Percentiles rank a stretch among this genome's conserved stretches.
Evolutionary conservation across 2,888 invertebrate genomes (phyloP).

Genomic region (Noctua pronuba): DNA sequence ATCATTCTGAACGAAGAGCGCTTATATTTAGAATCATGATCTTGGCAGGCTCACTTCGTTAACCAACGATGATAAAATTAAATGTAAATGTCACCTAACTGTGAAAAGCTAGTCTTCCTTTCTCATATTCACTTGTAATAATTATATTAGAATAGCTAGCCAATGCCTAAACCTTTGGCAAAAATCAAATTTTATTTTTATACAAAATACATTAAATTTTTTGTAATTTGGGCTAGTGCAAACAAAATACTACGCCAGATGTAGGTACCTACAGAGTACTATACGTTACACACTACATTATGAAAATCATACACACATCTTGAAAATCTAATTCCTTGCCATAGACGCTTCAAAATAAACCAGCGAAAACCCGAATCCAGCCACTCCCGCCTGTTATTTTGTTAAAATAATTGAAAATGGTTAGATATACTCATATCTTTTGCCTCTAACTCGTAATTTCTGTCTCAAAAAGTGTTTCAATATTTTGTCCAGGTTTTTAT

Average conservation of each 20-base stretch:
- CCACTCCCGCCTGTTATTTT: not conserved
- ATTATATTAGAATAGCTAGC: not conserved
- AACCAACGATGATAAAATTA: not conserved
- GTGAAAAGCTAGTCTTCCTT: not conserved
- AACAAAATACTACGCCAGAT: no score
- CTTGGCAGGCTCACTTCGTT: not conserved
- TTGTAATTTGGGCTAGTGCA: no score
- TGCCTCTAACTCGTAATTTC: no score
- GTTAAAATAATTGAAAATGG: not conserved
- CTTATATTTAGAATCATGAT: not conserved
- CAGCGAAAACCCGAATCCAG: no score
- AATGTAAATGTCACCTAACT: not conserved
- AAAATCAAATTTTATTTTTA: no score
- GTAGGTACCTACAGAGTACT: no score
- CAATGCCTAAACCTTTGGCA: no score
- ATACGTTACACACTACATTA: no score
- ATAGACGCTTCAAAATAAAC: no score
- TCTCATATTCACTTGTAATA: not conserved
- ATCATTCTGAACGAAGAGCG: not conserved
- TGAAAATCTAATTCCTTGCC: no score
- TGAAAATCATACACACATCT: no score
- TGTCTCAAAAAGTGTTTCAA: conserved; percentile 6
- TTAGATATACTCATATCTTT: not conserved
- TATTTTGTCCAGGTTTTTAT: conserved; percentile 5
- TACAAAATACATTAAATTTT: no score